Evolutionary conservation across 1,140 invertebrate species (phyloP).

Genomic region (Cyphomyrmex costatus): DNA sequence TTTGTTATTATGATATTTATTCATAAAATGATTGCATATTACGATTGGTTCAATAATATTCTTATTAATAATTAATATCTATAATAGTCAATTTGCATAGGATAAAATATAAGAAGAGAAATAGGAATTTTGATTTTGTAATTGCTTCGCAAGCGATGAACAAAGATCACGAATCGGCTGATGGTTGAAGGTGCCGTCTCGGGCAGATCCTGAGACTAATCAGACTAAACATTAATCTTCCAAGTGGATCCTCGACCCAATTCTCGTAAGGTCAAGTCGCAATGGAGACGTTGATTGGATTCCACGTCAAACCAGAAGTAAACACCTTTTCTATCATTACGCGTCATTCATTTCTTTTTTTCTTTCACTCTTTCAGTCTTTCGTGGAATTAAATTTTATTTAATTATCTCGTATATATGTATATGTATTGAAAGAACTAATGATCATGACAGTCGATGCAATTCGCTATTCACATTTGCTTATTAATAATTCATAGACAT

Average conservation of each 20-base stretch:
- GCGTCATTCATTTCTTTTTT: constrained; percentile 15
- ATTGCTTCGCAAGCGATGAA: constrained; percentile 70
- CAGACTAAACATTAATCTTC: constrained; percentile 86
- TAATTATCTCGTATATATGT: constrained; percentile 36
- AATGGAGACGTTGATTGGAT: constrained; percentile 85
- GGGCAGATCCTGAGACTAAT: constrained; percentile 83
- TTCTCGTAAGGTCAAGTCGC: constrained; percentile 83
- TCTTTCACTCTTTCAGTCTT: background rate
- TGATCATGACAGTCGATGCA: background rate
- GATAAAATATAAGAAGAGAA: constrained; percentile 62
- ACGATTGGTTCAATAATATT: background rate
- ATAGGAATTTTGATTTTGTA: constrained; percentile 68
- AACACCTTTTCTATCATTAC: constrained; percentile 73
- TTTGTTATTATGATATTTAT: background rate
- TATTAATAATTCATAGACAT: constrained; percentile 33
- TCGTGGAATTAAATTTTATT: constrained; percentile 61
- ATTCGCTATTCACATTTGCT: constrained; percentile 7
- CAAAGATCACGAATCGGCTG: constrained; percentile 80
- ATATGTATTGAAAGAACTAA: constrained; percentile 37
- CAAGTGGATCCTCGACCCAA: constrained; percentile 83
- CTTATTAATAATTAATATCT: constrained; percentile 63
- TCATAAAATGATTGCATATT: background rate
- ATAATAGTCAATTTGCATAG: constrained; percentile 60
- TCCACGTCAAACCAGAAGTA: constrained; percentile 76
- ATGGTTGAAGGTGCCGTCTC: constrained; percentile 80